Evolutionary conservation across 2,113 vertebrate species (phyloP), one percentile per base, ranked within the genome.

Genomic region (Lepus timidus): DNA sequence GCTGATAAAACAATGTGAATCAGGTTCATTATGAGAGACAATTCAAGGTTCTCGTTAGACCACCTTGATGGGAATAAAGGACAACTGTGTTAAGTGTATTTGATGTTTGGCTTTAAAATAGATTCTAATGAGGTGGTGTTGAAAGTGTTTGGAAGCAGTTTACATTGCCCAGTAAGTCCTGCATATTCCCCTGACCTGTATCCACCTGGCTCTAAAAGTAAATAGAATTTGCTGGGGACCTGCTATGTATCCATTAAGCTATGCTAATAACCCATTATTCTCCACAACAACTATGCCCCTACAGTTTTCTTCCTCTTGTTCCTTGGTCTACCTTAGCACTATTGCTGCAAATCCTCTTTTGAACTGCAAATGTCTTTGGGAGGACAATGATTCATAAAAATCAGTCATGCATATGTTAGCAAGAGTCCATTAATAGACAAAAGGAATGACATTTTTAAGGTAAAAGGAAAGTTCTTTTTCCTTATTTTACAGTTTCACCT

Each of bases 391-490:
- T 84, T 76, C 67, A 44, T 39, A 87, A 31, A 62, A 87, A 71
- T 82, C 36, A 82, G 64, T 76, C 61, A 36, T 39, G 39, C 39
- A n/a, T 25, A 78, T 58, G 44, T 90, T 93, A 31, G 22, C 3
- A 76, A 81, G 68, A 93, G 70, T 90, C 78, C 73, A 61, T 55
- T 31, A 44, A 70, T 27, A 27, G 25, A 9, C 31, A 2, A 81
- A 73, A 74, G 75, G 65, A 70, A 64, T 31, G 52, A 19, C 19
- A 64, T 78, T 87, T 87, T 14, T 90, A 87, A 96, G 22, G 62
- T 55, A 76, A 22, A 76, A 82, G 23, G 17, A 33, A 87, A n/a
- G 27, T 52, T 71, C 16, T 93, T 90, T 87, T 95, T 31, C 44
- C 55, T 87, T 87, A 49, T 39, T 87, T 80, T 87, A 11, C 31